Conservation (phyloP, 2,113 vertebrate species). For the Misgurnus mizolepis region DNA sequence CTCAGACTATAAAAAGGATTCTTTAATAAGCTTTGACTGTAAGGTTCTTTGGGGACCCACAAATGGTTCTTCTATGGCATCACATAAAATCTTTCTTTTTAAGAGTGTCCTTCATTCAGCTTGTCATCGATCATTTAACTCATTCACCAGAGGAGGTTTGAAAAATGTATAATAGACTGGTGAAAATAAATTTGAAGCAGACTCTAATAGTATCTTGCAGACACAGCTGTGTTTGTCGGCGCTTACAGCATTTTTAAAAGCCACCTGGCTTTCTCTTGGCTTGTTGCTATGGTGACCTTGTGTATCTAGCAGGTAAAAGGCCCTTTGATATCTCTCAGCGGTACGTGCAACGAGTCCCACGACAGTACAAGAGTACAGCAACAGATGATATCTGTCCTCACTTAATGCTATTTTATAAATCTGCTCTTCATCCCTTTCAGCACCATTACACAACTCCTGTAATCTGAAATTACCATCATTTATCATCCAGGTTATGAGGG, state of each 20-base stretch:
- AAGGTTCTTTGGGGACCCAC: too few relatives aligned
- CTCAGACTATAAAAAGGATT: too few relatives aligned
- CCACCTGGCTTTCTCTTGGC: conserved; percentile 15
- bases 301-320: conserved; percentile 28
- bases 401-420: background rate
- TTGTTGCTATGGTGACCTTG: conserved; percentile 49
- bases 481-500: conserved; percentile 81
- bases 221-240: conserved; percentile 41
- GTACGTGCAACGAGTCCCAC: conserved; percentile 38
- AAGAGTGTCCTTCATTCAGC: background rate
- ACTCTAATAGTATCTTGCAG: background rate
- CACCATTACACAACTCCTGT: background rate
- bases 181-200: background rate
- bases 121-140: background rate
- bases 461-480: background rate
- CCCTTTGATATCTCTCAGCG: conserved; percentile 24
- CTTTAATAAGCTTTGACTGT: too few relatives aligned
- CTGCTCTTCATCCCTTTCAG: background rate
- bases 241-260: conserved; percentile 7
- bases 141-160: background rate
- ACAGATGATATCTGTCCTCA: conserved; percentile 28
- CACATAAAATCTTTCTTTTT: too few relatives aligned
- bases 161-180: background rate
- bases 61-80: too few relatives aligned
- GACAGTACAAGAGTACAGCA: conserved; percentile 16